A percentile compares a stretch with the other conserved stretches of the same genome.
phyloP scores from a whole-genome alignment of 1,140 invertebrate genomes.

The Subanguina moxae region DNA sequence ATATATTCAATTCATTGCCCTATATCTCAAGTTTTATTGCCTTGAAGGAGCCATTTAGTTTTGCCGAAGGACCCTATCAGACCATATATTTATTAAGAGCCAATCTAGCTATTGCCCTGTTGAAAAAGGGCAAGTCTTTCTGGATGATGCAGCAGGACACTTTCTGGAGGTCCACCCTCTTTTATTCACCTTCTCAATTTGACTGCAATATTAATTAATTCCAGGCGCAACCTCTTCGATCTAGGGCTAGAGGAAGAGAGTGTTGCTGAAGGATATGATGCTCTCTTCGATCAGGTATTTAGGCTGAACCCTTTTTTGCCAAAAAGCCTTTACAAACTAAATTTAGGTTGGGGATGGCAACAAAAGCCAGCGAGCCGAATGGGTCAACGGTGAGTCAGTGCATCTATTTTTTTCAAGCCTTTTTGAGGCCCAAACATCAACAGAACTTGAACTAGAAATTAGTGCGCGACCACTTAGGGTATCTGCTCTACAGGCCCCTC shows the following conservation, averaged over 20 bases:
- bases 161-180: conserved; percentile 29
- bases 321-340: too few species aligned
- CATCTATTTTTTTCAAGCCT: too few species aligned
- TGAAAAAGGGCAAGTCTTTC: conserved; percentile 54
- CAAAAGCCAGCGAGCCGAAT: conserved; percentile 53
- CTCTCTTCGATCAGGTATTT: conserved; percentile 52
- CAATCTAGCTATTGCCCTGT: conserved; percentile 51
- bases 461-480: too few species aligned
- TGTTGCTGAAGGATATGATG: conserved; percentile 32
- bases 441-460: too few species aligned
- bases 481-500: too few species aligned
- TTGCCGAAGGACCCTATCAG: conserved; percentile 58
- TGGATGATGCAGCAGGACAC: conserved; percentile 60
- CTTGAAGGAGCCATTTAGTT: conserved; percentile 57
- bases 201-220: conserved; percentile 17
- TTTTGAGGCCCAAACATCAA: too few species aligned
- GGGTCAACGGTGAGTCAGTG: conserved; percentile 57
- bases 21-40: neutral
- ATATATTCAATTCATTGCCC: conserved; percentile 7
- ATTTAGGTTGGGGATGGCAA: conserved; percentile 42
- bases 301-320: too few species aligned
- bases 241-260: conserved; percentile 47
- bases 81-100: conserved; percentile 56
- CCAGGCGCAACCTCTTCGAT: conserved; percentile 52
- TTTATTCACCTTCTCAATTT: neutral